Evolutionary conservation across 2,113 vertebrate species (phyloP).

Genomic region (Pseudorectes ferrugineus): DNA sequence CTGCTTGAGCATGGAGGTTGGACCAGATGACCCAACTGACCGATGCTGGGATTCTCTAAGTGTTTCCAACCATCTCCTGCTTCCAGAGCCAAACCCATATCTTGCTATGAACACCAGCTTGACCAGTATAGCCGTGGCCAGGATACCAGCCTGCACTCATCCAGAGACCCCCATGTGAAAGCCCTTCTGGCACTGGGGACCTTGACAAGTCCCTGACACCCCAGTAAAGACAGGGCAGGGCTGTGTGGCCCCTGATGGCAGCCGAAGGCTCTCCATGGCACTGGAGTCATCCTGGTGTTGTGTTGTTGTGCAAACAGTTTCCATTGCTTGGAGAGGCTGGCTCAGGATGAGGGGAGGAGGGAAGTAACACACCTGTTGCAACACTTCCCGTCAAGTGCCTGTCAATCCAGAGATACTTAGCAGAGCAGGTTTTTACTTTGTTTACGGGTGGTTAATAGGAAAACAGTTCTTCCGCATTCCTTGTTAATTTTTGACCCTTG

Average conservation of each 20-base stretch:
- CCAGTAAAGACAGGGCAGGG: neutral
- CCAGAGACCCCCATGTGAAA: neutral
- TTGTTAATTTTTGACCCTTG: neutral
- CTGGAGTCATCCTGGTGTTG: neutral
- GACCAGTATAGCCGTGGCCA: neutral
- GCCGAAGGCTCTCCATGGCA: fast-evolving
- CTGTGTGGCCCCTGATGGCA: fast-evolving
- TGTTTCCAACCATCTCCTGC: fast-evolving
- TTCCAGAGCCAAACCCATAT: fast-evolving
- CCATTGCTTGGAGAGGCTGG: neutral
- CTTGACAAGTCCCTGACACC: fast-evolving
- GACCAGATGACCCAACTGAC: neutral
- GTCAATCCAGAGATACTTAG: neutral
- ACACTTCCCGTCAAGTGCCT: neutral
- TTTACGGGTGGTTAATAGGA: neutral
- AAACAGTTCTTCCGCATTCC: neutral
- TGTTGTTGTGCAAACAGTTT: neutral
- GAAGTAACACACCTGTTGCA: neutral
- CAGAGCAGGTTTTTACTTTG: neutral
- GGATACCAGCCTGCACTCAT: neutral
- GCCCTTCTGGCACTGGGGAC: fast-evolving
- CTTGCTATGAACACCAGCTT: neutral
- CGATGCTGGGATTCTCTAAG: neutral
- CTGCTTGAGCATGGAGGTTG: neutral
- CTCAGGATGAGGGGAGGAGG: neutral